These are phyloP conservation scores for Platycheirus albimanus DNA, from an alignment of 2,888 invertebrate species.

Conservation along the genomic window DNA sequence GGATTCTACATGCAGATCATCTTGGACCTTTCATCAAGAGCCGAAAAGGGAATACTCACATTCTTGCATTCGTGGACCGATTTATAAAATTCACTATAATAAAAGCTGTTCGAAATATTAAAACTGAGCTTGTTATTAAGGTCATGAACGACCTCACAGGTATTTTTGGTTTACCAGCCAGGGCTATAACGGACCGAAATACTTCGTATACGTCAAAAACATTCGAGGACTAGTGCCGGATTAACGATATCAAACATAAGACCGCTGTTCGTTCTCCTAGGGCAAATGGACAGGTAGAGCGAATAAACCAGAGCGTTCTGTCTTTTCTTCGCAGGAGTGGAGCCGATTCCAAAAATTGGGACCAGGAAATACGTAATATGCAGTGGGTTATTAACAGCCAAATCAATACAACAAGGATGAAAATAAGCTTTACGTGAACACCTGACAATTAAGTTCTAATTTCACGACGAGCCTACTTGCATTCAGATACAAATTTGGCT, in stretches of 20 bases:
- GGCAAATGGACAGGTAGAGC: not conserved
- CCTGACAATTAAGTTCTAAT: too few relatives aligned
- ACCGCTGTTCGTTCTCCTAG: not conserved
- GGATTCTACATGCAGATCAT: constrained; percentile 72
- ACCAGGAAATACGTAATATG: not conserved
- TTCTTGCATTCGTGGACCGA: not conserved
- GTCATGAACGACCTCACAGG: constrained; percentile 37
- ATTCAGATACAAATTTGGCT: too few relatives aligned
- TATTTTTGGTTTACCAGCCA: constrained; percentile 74
- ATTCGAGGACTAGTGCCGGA: constrained; percentile 53
- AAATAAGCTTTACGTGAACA: too few relatives aligned
- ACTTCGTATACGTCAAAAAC: constrained; percentile 75
- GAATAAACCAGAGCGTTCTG: not conserved
- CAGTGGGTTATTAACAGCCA: too few relatives aligned
- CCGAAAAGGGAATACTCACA: not conserved
- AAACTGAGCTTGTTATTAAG: constrained; percentile 25
- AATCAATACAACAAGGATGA: too few relatives aligned
- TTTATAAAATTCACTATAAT: constrained; percentile 50
- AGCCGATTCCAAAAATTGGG: not conserved
- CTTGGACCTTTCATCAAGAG: constrained; percentile 66
- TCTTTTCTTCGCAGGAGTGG: not conserved
- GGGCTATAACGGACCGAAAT: constrained; percentile 75
- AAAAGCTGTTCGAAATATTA: constrained; percentile 52
- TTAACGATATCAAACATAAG: not conserved
- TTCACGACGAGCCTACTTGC: too few relatives aligned